Percentiles rank a stretch among this genome's conserved stretches.
Evolutionary conservation across 2,797 vertebrate genomes (phyloP).

Genomic region (Alcedo quadribrachys): DNA sequence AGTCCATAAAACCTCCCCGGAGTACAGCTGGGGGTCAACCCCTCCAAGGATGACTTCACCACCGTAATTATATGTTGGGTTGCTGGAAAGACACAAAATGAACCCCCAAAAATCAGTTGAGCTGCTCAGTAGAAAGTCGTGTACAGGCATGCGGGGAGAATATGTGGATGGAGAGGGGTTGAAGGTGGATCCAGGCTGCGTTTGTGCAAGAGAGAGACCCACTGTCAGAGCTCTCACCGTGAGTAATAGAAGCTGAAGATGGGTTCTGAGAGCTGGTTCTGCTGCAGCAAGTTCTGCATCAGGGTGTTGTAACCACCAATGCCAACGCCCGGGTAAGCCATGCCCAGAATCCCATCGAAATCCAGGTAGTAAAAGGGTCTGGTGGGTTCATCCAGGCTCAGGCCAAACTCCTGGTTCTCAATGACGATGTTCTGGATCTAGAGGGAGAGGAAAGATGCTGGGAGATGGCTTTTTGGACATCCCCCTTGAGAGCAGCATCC

Average conservation of each 20-base stretch:
- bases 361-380: conserved; percentile 73
- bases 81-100: conserved; percentile 46
- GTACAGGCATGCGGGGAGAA: rapidly evolving
- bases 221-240: conserved; percentile 46
- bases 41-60: conserved; percentile 82
- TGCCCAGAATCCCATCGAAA: conserved; percentile 82
- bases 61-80: neutral
- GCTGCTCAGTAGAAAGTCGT: neutral
- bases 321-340: conserved; percentile 73
- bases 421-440: conserved; percentile 77
- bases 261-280: conserved; percentile 70
- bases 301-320: conserved; percentile 64
- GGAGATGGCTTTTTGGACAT: neutral
- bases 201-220: neutral
- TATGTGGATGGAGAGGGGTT: rapidly evolving
- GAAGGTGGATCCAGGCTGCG: neutral
- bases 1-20: conserved; percentile 79
- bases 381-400: conserved; percentile 79
- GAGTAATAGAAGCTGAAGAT: conserved; percentile 81
- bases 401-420: conserved; percentile 78
- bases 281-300: conserved; percentile 68
- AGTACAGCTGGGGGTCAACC: conserved; percentile 70
- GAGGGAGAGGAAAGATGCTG: neutral
- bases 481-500: neutral
- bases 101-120: neutral